Evolutionary conservation across 2,797 vertebrate genomes (phyloP), one percentile per base, ranked within the genome.

Genomic region (Taeniopygia guttata): DNA sequence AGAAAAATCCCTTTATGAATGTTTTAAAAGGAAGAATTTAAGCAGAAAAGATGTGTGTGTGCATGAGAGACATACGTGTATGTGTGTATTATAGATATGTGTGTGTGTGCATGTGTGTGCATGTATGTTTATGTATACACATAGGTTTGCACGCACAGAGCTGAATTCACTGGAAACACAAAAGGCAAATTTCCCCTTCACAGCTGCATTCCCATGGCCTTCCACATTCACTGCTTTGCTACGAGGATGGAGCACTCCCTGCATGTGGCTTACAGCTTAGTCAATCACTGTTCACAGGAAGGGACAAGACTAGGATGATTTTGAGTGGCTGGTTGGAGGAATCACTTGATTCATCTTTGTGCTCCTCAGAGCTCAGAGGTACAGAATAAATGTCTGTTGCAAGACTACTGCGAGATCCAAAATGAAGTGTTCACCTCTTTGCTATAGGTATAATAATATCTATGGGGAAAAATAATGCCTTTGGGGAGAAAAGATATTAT

Each of bases 71-170:
- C 11, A 40, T 42, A 32, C 17, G 29, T 32, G 14, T 63, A 29
- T 45, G 48, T 27, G 2, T 26, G 3, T 52, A 8, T 25, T 25
- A 7, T 23, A 8, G 36, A 12, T 29, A 0, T n/a, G 1, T 22
- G 7, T 21, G 5, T 45, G 7, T 46, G 4, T 45, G 4, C 52
- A 7, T n/a, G 14, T 21, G 6, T 36, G 6, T 52, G 1, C 55
- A 5, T 49, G 5, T 45, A 3, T 45, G 23, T 48, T 20, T 69
- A 20, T 51, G 16, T 11, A 36, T 20, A 30, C 11, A 43, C 32
- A 10, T 11, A 8, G 8, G 20, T 16, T 34, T 32, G 34, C 8
- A 48, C 38, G 25, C 13, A 27, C 11, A 90, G 46, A 70, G 22
- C 42, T 66, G 38, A 58, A 62, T 40, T 81, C 60, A 51, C 45